These are phyloP conservation scores for Laothoe populi DNA, from an alignment of 2,888 invertebrate species.

Conservation along the genomic window DNA sequence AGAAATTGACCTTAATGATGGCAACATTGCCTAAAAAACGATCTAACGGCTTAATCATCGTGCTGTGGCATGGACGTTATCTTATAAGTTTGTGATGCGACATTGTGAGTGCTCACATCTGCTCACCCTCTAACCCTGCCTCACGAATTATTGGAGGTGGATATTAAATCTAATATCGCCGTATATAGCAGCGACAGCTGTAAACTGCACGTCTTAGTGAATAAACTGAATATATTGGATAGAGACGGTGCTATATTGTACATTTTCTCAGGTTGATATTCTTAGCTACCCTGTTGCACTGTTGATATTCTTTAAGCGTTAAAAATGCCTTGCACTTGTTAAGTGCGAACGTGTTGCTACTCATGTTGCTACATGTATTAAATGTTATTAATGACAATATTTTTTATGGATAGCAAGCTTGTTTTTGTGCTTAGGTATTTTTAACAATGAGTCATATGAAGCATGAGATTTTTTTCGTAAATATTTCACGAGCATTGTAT, in stretches of 20 bases:
- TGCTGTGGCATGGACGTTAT: not conserved
- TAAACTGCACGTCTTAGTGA: conserved; percentile 53
- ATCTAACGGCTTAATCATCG: not conserved
- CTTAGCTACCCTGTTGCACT: not conserved
- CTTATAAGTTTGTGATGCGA: conserved; percentile 14
- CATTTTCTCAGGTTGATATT: not conserved
- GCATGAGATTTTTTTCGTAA: no score
- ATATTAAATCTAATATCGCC: conserved; percentile 68
- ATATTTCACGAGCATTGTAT: no score
- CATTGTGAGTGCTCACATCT: conserved; percentile 52
- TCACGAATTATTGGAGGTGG: conserved; percentile 60
- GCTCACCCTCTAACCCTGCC: conserved; percentile 48
- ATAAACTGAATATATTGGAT: conserved; percentile 15
- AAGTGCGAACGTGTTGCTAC: no score
- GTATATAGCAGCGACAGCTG: conserved; percentile 68
- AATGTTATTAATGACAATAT: no score
- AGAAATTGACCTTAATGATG: no score
- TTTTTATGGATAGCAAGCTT: no score
- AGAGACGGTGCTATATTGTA: not conserved
- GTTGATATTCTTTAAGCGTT: not conserved
- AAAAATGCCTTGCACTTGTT: not conserved
- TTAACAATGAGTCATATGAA: no score
- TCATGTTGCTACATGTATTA: no score
- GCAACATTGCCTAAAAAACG: not conserved
- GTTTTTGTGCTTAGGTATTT: no score